Base-by-base conservation (phyloP, 1,140 invertebrate species). In the Euura saliciscinereae region DNA sequence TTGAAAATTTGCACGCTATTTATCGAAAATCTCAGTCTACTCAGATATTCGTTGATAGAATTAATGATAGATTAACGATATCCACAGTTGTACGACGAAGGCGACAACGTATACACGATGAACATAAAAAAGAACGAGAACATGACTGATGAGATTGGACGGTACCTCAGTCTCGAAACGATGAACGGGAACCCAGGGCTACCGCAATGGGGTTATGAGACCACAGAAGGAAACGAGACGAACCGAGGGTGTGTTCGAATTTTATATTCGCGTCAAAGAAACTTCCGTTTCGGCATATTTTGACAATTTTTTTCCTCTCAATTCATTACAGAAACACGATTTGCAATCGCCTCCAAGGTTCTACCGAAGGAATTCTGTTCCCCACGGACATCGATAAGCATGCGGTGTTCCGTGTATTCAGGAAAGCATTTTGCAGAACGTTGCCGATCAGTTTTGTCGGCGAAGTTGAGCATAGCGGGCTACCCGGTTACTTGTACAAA, bases 391-490 rank as follows among this genome's bases (percentile, higher is more conserved):
- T 94, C 51, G 85, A 88, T 5, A 84, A 88, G 45, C 84, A 88
- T 4, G 88, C 86, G 2, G 80, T 83, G 0, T 87, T 94, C 65
- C 84, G 87, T 7, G 75, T 94, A 1, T 94, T 90, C 77, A 87
- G 93, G 3, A 91, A 91, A 74, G 89, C 91, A 0, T 93, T 94
- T 77, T 95, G 94, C 78, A 85, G 92, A 8, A 84, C 91, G 0
- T 71, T 94, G 11, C 89, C 90, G 0, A 83, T 94, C 43, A 82
- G 84, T 3, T 93, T 88, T 75, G 85, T 82, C 3, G 77, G 78
- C 0, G 76, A 83, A 59, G 74, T 81, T 0, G 77, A 75, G 4
- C 70, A 84, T 0, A 65, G 83, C 68, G 88, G 89, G 71, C 45
- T 90, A 45, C 73, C 84, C 59, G 78, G 83, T 66, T 85, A 87